Conservation (phyloP, 2,888 invertebrate species). For the Mesorhabditis sp. region DNA sequence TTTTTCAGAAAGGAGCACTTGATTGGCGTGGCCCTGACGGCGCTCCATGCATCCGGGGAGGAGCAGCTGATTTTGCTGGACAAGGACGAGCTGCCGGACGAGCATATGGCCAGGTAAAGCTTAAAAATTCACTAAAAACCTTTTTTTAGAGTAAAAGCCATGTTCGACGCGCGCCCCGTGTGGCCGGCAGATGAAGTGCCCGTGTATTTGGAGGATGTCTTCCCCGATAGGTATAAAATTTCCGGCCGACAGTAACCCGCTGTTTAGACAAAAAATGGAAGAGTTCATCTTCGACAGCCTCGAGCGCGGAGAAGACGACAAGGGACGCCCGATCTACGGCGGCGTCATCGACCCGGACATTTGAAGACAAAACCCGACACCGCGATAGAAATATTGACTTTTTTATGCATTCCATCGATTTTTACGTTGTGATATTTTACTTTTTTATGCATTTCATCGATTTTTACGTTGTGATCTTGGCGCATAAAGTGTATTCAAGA, state of each 20-base stretch:
- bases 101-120: neutral
- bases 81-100: neutral
- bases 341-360: neutral
- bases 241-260: neutral
- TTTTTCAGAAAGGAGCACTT: neutral
- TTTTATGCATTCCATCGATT: no score
- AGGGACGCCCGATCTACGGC: neutral
- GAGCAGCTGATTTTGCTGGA: neutral
- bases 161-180: neutral
- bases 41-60: neutral
- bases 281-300: neutral
- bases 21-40: neutral
- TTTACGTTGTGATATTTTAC: no score
- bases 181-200: neutral
- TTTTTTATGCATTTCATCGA: no score
- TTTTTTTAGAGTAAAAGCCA: neutral
- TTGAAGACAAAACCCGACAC: no score
- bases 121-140: neutral
- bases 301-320: neutral
- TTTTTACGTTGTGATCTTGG: no score
- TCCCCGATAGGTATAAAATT: neutral
- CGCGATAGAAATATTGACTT: no score
- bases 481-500: no score
- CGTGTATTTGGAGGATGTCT: neutral
- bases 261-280: neutral